Conservation (phyloP, 64 coral and sea anemone species). For the Hydrozoanthus tunicans region DNA sequence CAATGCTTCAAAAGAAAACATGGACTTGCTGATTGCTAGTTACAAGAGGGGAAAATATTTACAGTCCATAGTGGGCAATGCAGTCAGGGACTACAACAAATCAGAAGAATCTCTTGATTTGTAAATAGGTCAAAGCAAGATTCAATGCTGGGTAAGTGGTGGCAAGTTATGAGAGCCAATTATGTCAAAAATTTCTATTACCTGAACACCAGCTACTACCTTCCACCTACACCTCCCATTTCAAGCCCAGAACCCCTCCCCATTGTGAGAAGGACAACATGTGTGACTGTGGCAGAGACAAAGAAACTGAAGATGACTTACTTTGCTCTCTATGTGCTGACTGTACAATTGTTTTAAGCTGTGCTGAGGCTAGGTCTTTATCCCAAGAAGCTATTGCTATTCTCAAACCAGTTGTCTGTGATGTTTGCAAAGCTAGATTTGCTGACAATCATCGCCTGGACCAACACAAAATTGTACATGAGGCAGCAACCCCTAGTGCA, state of each 20-base stretch:
- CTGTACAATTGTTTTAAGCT: constrained; percentile 2
- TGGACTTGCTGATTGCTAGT: too few species aligned
- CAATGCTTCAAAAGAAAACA: too few species aligned
- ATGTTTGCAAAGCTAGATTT: constrained; percentile 28
- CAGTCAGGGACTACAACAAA: too few species aligned
- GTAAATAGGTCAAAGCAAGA: too few species aligned
- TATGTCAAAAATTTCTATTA: constrained; percentile 12
- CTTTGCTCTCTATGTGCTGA: constrained; percentile 43
- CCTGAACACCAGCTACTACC: constrained; percentile 44
- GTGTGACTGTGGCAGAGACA: constrained; percentile 45
- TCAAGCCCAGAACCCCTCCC: constrained; percentile 44
- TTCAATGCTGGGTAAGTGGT: too few species aligned
- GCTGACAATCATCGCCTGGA: constrained; percentile 2
- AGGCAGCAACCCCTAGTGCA: background rate
- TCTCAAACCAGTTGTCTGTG: constrained; percentile 33
- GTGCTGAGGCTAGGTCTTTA: constrained; percentile 10
- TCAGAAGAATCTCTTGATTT: too few species aligned
- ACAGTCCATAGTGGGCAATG: too few species aligned
- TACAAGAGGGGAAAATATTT: too few species aligned
- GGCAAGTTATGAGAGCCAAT: background rate
- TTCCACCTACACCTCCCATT: constrained; percentile 47
- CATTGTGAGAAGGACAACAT: constrained; percentile 48
- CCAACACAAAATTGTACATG: constrained; percentile 5
- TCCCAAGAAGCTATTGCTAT: constrained; percentile 5
- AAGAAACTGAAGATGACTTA: constrained; percentile 1